phyloP scores from a whole-genome alignment of 2,797 vertebrate species.

The Onychomys arenicola region DNA sequence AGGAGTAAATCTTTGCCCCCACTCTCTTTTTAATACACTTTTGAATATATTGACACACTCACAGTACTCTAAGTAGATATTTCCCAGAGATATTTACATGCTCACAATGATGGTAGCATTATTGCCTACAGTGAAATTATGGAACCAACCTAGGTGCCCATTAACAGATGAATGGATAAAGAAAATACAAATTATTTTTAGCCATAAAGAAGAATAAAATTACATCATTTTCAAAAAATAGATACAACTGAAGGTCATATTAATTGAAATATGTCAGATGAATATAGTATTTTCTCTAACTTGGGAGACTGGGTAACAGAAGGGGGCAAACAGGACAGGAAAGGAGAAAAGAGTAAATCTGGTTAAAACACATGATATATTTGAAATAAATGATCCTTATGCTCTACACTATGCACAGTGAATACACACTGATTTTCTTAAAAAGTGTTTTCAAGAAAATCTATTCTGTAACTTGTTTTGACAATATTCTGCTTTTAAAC shows the following conservation, averaged over 20 bases:
- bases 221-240: neutral
- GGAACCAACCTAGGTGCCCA: neutral
- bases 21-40: neutral
- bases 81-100: neutral
- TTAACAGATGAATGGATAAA: neutral
- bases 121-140: neutral
- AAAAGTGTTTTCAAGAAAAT: neutral
- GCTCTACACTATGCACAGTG: neutral
- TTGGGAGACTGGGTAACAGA: neutral
- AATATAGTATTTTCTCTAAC: neutral
- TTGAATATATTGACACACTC: too few relatives aligned
- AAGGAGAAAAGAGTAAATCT: neutral
- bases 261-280: neutral
- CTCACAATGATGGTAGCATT: neutral
- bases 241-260: neutral
- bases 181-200: neutral
- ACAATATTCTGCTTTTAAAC: slow-evolving; percentile 80
- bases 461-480: slow-evolving; percentile 69
- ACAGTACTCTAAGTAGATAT: neutral
- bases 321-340: neutral
- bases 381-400: neutral
- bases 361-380: neutral
- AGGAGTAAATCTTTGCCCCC: neutral
- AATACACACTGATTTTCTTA: neutral
- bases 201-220: neutral